Evolutionary conservation across 2,797 vertebrate genomes (phyloP).

Genomic region (Rachycentron canadum): DNA sequence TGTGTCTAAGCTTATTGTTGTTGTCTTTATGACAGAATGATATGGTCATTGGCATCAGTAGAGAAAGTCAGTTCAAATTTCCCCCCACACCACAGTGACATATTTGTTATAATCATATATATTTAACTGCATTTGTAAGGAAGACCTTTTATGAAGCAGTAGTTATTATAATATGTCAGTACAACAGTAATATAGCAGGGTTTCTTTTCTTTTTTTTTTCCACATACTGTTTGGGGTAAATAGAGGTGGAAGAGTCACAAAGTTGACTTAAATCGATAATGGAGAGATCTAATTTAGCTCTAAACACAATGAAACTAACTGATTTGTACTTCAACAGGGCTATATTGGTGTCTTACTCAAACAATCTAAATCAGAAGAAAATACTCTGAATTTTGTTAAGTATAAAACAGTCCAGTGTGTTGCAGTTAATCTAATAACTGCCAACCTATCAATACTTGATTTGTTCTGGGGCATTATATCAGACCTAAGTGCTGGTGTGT

Average conservation of each 20-base stretch:
- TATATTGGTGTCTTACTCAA: not conserved
- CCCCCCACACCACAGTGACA: not conserved
- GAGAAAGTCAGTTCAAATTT: not conserved
- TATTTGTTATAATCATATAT: not conserved
- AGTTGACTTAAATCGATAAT: not conserved
- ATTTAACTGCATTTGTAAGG: not conserved
- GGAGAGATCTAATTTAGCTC: not conserved
- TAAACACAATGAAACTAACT: not conserved
- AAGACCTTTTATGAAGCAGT: not conserved
- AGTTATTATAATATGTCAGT: not conserved
- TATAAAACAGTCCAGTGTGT: not conserved
- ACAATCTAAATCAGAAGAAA: not conserved
- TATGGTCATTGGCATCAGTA: not conserved
- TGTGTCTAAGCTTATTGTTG: not conserved
- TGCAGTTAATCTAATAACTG: not conserved
- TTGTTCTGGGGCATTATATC: not conserved
- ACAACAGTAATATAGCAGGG: not conserved
- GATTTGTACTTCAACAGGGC: not conserved
- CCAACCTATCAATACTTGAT: not conserved
- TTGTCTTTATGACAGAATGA: not conserved
- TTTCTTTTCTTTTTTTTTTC: not conserved
- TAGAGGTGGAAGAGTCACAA: not conserved
- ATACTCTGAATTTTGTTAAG: not conserved
- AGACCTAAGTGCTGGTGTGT: slow-evolving; percentile 5
- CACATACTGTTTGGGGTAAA: slow-evolving; percentile 1